Conservation (phyloP, 2,113 vertebrate species). For the Oceanites oceanicus region DNA sequence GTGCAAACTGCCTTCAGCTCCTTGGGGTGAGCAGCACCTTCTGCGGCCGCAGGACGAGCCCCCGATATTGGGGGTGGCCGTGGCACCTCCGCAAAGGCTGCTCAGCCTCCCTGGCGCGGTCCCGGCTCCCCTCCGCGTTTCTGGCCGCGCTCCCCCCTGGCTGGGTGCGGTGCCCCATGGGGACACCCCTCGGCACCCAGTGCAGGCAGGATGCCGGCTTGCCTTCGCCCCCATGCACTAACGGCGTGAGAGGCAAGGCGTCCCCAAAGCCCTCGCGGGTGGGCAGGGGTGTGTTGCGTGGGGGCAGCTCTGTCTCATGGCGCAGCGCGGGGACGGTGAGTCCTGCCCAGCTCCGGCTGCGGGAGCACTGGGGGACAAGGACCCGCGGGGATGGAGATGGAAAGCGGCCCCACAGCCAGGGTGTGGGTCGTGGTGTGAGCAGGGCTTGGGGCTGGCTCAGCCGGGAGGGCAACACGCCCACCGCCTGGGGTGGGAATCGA, state of each 20-base stretch:
- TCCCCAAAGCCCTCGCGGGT: accelerated
- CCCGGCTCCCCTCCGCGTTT: accelerated
- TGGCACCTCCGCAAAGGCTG: not conserved
- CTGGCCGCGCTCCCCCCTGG: accelerated
- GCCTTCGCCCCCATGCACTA: not conserved
- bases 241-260: accelerated
- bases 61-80: accelerated
- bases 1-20: not conserved
- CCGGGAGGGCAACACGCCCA: accelerated
- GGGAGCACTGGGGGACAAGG: not conserved
- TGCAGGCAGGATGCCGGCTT: not conserved
- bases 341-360: accelerated
- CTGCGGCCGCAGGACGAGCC: accelerated
- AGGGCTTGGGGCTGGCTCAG: not conserved
- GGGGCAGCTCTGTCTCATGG: not conserved
- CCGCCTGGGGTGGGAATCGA: accelerated
- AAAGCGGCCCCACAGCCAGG: accelerated
- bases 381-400: accelerated
- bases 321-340: not conserved
- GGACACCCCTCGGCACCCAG: accelerated
- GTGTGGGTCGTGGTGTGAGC: not conserved
- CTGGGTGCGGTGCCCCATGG: too few species aligned
- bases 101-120: accelerated
- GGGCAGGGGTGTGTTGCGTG: accelerated
- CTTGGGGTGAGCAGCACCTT: not conserved